Evolutionary conservation across 2,113 vertebrate species (phyloP).

Genomic region (Platycercus adscitus): DNA sequence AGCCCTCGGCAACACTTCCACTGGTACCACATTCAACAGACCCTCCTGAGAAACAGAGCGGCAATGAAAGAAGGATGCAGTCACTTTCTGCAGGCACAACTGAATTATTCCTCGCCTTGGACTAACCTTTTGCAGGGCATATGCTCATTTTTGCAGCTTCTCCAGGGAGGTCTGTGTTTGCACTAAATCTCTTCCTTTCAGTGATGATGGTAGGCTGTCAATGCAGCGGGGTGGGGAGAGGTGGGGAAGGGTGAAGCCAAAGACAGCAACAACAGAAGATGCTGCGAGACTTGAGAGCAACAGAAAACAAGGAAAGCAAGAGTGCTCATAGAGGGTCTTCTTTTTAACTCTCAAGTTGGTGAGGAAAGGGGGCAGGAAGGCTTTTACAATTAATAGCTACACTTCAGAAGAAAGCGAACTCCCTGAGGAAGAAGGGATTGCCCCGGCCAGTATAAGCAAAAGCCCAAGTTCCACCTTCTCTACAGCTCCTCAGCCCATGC

Average conservation of each 20-base stretch:
- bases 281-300: background rate
- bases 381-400: background rate
- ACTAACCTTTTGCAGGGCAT: background rate
- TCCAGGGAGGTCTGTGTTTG: background rate
- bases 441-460: background rate
- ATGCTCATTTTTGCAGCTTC: background rate
- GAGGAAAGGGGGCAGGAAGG: background rate
- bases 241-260: background rate
- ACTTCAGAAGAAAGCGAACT: background rate
- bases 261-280: background rate
- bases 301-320: background rate
- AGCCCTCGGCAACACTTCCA: background rate
- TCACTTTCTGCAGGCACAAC: rapidly evolving
- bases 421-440: background rate
- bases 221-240: background rate
- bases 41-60: background rate
- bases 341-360: background rate
- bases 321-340: background rate
- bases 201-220: background rate
- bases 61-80: background rate
- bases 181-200: background rate
- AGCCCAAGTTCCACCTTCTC: background rate
- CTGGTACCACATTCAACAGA: rapidly evolving
- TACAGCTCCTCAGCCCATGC: background rate
- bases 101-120: background rate